Conservation (phyloP, 2,888 invertebrate genomes). For the Molorchus minor region DNA sequence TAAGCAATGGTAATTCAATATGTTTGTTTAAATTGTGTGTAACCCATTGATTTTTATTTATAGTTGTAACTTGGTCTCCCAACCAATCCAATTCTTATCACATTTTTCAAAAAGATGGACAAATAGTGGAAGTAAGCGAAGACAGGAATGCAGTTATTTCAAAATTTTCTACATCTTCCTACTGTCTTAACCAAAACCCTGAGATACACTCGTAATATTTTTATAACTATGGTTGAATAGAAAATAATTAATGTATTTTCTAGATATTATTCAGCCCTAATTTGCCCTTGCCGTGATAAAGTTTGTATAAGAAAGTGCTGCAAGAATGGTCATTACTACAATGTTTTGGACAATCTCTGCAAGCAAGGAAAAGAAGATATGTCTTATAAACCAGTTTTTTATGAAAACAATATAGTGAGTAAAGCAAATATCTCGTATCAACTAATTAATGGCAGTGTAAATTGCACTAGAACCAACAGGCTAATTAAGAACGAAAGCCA, state of each 20-base stretch:
- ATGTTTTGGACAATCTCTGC: conserved; percentile 23
- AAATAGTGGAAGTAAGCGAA: conserved; percentile 1
- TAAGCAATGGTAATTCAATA: too few relatives aligned
- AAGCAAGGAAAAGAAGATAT: neutral
- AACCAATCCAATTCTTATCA: neutral
- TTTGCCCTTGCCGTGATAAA: conserved; percentile 35
- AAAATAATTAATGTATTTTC: conserved; percentile 4
- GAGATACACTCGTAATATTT: neutral
- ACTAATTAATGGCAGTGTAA: conserved; percentile 17
- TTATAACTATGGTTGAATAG: neutral
- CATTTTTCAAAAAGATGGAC: neutral
- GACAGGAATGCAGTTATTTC: conserved; percentile 1
- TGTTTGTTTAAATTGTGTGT: too few relatives aligned
- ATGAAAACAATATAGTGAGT: conserved; percentile 1
- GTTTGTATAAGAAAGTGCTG: conserved; percentile 41
- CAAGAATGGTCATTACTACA: conserved; percentile 29
- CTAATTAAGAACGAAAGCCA: conserved; percentile 18
- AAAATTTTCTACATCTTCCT: conserved; percentile 6
- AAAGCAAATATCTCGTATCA: conserved; percentile 13
- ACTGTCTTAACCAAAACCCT: conserved; percentile 6
- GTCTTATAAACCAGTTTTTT: conserved; percentile 23
- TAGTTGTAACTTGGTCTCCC: conserved; percentile 9
- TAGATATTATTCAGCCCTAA: conserved; percentile 26
- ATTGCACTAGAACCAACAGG: conserved; percentile 25
- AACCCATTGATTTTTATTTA: too few relatives aligned